Base-by-base conservation (phyloP, 2,113 vertebrate species). In the Barnardius zonarius region DNA sequence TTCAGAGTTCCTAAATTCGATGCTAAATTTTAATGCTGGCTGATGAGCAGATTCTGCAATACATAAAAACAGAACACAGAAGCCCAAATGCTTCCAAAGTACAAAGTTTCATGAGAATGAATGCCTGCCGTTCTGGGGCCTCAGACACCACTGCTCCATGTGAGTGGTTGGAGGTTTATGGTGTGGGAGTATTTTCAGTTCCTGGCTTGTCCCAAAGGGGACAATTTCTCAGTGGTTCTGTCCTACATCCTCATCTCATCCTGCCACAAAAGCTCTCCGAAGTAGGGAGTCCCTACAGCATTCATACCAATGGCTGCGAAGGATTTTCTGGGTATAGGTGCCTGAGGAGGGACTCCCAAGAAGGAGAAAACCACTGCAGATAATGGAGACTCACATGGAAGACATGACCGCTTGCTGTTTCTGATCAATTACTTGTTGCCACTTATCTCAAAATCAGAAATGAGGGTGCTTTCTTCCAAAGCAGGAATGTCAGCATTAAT, bases 401-500 rank as follows among this genome's bases (percentile, higher is more conserved):
- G 57, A 79, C 3, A 2, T 55, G 35, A 64, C 16, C 1, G 3
- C 25, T 74, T 44, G 48, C 13, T 86, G n/a, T 15, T 87, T 41
- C 49, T 11, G 11, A 81, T 59, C 35, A 37, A 64, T 74, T 98
- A 98, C 93, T 98, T 98, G 63, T 95, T 97, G 16, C 97, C 95
- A 41, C 95, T 98, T 95, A 96, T 96, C 78, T 99, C 98, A 95
- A 99, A 96, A 83, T 99, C 98, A 68, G 98, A 98, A 95, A 99
- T 99, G 70, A 99, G 98, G 88, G 99, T 98, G 54, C 98, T 99
- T 96, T 99, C 99, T 80, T 99, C 99, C 10, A 98, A 97, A 95
- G 98, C 95, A 37, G 97, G 79, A 41, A 94, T 80, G 2, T 98
- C 98, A 8, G 98, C 94, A 76, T 97, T 97, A 27, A 97, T 97